phyloP scores from a whole-genome alignment of 92 coral and sea anemone species.

The Galaxea fascicularis region DNA sequence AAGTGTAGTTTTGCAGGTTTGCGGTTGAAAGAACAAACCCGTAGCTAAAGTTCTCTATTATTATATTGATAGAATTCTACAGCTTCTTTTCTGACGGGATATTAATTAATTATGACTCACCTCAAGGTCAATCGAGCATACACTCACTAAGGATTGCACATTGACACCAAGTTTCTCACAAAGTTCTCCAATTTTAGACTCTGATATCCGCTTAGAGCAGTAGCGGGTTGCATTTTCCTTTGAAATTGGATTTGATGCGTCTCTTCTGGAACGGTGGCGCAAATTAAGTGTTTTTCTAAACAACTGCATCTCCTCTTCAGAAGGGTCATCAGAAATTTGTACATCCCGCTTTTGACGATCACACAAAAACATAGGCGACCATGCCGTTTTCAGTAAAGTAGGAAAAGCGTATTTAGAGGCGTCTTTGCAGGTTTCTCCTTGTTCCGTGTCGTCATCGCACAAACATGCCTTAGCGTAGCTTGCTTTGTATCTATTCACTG shows the following conservation, averaged over 20 bases:
- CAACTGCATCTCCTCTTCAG: slow-evolving; percentile 2
- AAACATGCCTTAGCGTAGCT: not conserved
- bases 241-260: not conserved
- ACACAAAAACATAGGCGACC: not conserved
- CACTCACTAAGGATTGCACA: not conserved
- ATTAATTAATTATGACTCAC: too few species aligned
- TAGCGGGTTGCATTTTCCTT: slow-evolving; percentile 12
- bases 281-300: not conserved
- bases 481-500: not conserved
- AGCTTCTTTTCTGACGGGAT: too few species aligned
- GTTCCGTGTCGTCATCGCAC: not conserved
- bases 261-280: not conserved
- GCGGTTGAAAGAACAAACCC: too few species aligned
- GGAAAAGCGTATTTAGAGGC: not conserved
- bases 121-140: not conserved
- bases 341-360: not conserved
- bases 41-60: too few species aligned
- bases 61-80: too few species aligned
- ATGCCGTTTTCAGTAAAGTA: not conserved
- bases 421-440: not conserved
- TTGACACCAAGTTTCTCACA: slow-evolving; percentile 7
- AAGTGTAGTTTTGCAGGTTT: too few species aligned
- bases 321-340: not conserved
- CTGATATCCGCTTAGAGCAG: not conserved
- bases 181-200: slow-evolving; percentile 2